These are phyloP conservation scores for Agelastica alni DNA, from an alignment of 2,888 invertebrate genomes.

Conservation along the genomic window DNA sequence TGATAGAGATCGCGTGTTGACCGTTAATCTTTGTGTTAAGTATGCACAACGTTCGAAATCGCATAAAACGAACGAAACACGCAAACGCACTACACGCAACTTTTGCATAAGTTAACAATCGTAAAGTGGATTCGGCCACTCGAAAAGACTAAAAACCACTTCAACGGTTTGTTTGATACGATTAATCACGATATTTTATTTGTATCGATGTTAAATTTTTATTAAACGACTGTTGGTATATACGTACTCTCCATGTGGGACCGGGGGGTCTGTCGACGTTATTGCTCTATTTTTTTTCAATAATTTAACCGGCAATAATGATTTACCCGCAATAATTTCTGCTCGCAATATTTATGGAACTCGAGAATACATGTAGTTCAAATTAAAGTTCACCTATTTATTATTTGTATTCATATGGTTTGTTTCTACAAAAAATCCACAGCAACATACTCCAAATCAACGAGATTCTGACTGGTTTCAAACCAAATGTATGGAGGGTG, in stretches of 20 bases:
- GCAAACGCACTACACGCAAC: slow-evolving; percentile 55
- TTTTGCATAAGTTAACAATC: slow-evolving; percentile 54
- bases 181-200: slow-evolving; percentile 41
- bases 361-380: too few species aligned
- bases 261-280: not conserved
- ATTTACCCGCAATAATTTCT: too few species aligned
- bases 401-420: too few species aligned
- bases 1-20: slow-evolving; percentile 53
- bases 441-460: too few species aligned
- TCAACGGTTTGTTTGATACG: slow-evolving; percentile 42
- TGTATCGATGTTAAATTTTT: slow-evolving; percentile 4
- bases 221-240: slow-evolving; percentile 8
- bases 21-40: slow-evolving; percentile 45
- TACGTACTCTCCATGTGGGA: not conserved
- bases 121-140: slow-evolving; percentile 46
- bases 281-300: too few species aligned
- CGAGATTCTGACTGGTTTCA: too few species aligned
- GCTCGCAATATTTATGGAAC: too few species aligned
- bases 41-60: slow-evolving; percentile 49
- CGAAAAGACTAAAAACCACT: slow-evolving; percentile 39
- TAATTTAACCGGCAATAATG: too few species aligned
- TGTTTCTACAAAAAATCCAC: too few species aligned
- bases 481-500: too few species aligned
- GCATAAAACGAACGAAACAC: slow-evolving; percentile 45
- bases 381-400: too few species aligned